Evolutionary conservation across 2,113 vertebrate species (phyloP), one percentile per base, ranked within the genome.

Genomic region (Brachyhypopomus gauderio): DNA sequence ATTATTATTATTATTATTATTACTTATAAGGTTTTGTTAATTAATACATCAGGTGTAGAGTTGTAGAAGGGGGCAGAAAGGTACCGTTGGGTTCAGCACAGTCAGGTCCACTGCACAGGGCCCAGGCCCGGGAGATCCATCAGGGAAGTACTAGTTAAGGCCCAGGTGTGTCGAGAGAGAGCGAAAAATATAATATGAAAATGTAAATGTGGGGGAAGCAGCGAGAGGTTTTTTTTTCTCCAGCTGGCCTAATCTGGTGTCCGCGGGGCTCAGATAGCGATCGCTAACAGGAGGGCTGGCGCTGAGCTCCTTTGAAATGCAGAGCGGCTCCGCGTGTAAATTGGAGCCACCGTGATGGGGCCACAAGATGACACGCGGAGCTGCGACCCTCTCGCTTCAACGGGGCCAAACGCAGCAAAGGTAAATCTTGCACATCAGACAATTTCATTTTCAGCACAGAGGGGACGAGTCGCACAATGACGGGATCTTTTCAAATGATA

Each of bases 341-440:
- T 94, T 94, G 93, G 91, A 92, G 93, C 88, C 91, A 86, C 89
- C 75, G 81, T 0, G 59, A 90, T 91, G 90, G 90, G 90, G 92
- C 90, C 88, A 90, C 82, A 89, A 91, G 93, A 93, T 95, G 94
- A 94, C 95, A 94, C 90, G 87, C 89, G 88, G 92, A 92, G 90
- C 91, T 78, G 74, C 81, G 90, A 94, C 94, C 94, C 93, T 92
- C 92, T 91, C 87, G 27, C 84, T 92, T 90, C 88, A 92, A 92
- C 92, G 88, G 92, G 91, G 90, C 85, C 90, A 87, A 90, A 90
- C 85, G 88, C 87, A 86, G 91, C 92, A 91, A 93, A 94, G 92
- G 92, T 93, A 94, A 94, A 94, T 93, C 93, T 93, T 89, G 87
- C 92, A 93, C 94, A 95, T 94, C 92, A 93, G 92, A 95, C 93